Conservation (phyloP, 2,113 vertebrate genomes). For the Ramphastos sulfuratus region DNA sequence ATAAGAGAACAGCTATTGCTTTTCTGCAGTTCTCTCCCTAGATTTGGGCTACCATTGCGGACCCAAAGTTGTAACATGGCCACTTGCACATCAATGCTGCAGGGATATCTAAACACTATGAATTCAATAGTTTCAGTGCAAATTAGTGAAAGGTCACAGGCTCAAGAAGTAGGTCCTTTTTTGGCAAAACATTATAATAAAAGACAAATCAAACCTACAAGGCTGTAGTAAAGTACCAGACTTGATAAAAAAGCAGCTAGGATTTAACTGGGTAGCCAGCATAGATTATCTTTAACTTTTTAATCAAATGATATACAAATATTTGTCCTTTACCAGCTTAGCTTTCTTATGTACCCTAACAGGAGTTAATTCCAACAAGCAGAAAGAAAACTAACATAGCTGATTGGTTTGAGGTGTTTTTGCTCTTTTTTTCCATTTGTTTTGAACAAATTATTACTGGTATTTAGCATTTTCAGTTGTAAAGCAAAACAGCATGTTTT, state of each 20-base stretch:
- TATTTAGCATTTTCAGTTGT: not conserved
- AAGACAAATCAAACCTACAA: not conserved
- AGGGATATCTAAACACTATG: not conserved
- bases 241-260: not conserved
- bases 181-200: not conserved
- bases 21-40: not conserved
- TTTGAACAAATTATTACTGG: not conserved
- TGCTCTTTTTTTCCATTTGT: not conserved
- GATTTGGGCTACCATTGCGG: not conserved
- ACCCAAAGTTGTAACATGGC: not conserved
- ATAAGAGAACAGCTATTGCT: not conserved
- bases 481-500: not conserved
- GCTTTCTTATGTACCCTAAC: not conserved
- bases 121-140: not conserved
- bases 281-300: not conserved
- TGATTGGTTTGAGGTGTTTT: not conserved
- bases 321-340: not conserved
- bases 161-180: not conserved
- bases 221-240: not conserved
- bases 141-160: not conserved
- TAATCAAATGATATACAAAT: not conserved
- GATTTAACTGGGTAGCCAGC: not conserved
- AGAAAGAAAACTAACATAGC: not conserved
- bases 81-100: not conserved
- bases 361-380: not conserved